Conservation (phyloP, 2,888 invertebrate species). For the Hirudinaria manillensis region DNA sequence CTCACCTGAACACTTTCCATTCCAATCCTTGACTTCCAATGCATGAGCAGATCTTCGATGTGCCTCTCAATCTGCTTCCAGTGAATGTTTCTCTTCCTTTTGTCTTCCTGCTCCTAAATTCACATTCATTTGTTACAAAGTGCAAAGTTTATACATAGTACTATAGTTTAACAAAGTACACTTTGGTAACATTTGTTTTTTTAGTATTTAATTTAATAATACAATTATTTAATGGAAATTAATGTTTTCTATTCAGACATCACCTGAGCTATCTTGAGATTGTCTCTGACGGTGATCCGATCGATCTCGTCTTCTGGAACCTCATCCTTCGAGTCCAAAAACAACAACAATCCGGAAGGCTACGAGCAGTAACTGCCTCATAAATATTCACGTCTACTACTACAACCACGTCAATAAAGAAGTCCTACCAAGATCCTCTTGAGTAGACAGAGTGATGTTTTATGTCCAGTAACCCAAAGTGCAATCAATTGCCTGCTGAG, state of each 20-base stretch:
- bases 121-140: background rate
- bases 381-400: background rate
- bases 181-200: background rate
- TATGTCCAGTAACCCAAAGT: conserved; percentile 90
- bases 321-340: conserved; percentile 77
- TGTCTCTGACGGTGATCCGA: conserved; percentile 67
- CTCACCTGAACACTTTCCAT: conserved; percentile 27
- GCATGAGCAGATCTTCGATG: conserved; percentile 54
- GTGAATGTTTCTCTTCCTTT: conserved; percentile 48
- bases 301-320: conserved; percentile 65
- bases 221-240: background rate
- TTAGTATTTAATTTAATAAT: background rate
- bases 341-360: conserved; percentile 85
- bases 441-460: conserved; percentile 78
- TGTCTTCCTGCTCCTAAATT: conserved; percentile 50
- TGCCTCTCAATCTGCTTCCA: conserved; percentile 54
- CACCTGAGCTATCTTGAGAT: conserved; percentile 80
- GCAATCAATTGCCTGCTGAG: conserved; percentile 87
- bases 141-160: background rate
- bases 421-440: conserved; percentile 74
- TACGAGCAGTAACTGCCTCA: conserved; percentile 3
- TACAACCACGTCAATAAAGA: background rate
- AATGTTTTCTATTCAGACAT: background rate
- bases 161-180: background rate
- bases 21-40: conserved; percentile 56